Evolutionary conservation across 2,888 invertebrate genomes (phyloP).

Genomic region (Eupeodes latifasciatus): DNA sequence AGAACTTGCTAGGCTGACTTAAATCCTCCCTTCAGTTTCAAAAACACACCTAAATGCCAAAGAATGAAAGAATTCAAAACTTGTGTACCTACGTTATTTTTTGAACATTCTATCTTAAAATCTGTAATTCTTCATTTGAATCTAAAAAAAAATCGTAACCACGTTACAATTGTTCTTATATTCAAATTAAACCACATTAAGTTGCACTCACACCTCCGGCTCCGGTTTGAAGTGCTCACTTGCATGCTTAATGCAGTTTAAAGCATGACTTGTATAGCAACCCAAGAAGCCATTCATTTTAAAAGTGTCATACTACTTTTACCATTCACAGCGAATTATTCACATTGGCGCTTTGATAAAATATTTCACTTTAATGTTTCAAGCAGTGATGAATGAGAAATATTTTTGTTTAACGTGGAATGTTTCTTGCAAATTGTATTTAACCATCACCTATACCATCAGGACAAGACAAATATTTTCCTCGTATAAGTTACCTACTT

Average conservation of each 20-base stretch:
- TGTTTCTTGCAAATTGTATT: slow-evolving; percentile 52
- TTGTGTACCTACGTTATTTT: not conserved
- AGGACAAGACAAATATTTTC: slow-evolving; percentile 63
- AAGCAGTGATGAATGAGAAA: not conserved
- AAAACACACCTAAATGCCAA: too few species aligned
- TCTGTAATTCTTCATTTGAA: not conserved
- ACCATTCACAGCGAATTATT: not conserved
- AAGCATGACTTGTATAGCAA: slow-evolving; percentile 20
- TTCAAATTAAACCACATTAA: slow-evolving; percentile 36
- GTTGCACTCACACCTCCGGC: slow-evolving; percentile 32
- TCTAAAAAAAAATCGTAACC: not conserved
- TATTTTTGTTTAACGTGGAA: slow-evolving; percentile 3
- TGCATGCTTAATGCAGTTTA: slow-evolving; percentile 52
- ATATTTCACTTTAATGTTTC: slow-evolving; percentile 40
- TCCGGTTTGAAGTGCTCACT: slow-evolving; percentile 40
- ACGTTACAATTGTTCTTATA: slow-evolving; percentile 39
- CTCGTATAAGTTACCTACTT: slow-evolving; percentile 60
- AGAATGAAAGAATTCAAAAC: not conserved
- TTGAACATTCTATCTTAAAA: not conserved
- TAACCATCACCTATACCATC: not conserved
- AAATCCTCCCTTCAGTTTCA: too few species aligned
- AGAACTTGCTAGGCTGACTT: too few species aligned
- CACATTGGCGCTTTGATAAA: slow-evolving; percentile 31
- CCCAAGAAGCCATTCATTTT: slow-evolving; percentile 56
- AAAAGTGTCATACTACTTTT: slow-evolving; percentile 50